Evolutionary conservation across 2,113 vertebrate species (phyloP), one percentile per base, ranked within the genome.

Genomic region (Cnemophilus loriae): DNA sequence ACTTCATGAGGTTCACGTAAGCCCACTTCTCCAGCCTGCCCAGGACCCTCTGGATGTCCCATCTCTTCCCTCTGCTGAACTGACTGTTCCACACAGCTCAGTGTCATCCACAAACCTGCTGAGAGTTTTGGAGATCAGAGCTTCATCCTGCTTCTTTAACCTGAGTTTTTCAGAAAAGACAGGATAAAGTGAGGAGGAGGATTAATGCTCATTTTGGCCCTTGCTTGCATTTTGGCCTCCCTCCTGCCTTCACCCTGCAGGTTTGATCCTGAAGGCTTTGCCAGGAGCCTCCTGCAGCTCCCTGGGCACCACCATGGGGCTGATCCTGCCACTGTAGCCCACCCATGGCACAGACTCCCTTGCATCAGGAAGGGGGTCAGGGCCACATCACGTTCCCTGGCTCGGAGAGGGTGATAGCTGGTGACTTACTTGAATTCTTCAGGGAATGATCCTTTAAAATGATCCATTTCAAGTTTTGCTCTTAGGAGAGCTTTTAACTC

Each of bases 311-410:
- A 39, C 64, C 55, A 8, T 17, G 19, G 73, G 39, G 55, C 28
- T 61, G 74, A 33, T 68, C 23, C 53, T 57, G 24, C 32, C 44
- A 11, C 71, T 21, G 37, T 22, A n/a, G 64, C 39, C 39, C n/a
- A 27, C 39, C 59, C 22, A 15, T 37, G 35, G 42, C 50, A 9
- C 6, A n/a, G 55, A 49, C 13, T 52, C 17, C 35, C 44, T 49
- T 6, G 12, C 20, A 26, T 16, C 39, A 39, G 35, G 3, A 46
- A 35, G 21, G 12, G 27, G 15, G 12, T 68, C 26, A 53, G 39
- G 53, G 35, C 46, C 30, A 41, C 28, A 46, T 19, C 37, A 12
- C 0, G 0, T 46, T 57, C 52, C 16, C 26, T 4, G 5, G 23
- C 37, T 22, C 1, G 0, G 37, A 33, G 27, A 33, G 4, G 8